A percentile compares a stretch with the other conserved stretches of the same genome.
Evolutionary conservation across 53 echinoderm and acorn worm genomes (phyloP).

Genomic region (Luidia sarsii): DNA sequence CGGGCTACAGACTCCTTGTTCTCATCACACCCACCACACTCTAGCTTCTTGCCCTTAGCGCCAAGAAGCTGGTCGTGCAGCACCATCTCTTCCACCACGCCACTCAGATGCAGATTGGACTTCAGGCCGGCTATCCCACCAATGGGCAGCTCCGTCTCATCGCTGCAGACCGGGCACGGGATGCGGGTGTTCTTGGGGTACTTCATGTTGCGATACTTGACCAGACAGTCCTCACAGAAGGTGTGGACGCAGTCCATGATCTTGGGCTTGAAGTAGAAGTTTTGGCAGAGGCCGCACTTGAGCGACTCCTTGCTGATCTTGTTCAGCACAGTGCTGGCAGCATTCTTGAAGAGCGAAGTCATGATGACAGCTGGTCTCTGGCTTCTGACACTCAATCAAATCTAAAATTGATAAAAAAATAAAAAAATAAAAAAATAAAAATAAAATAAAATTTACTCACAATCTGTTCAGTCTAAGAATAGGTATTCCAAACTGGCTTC

Average conservation of each 20-base stretch:
- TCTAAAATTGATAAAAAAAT: neutral
- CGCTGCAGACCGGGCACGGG: constrained; percentile 45
- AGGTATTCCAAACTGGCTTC: too few species aligned
- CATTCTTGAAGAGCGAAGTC: constrained; percentile 39
- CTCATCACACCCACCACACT: constrained; percentile 49
- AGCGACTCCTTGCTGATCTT: constrained; percentile 50
- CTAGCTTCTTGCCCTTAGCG: constrained; percentile 45
- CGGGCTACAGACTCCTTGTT: constrained; percentile 52
- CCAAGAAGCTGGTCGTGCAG: constrained; percentile 40
- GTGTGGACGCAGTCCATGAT: constrained; percentile 58
- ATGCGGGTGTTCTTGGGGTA: constrained; percentile 45
- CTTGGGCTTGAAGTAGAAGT: constrained; percentile 57
- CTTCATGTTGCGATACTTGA: constrained; percentile 50
- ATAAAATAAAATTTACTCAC: too few species aligned
- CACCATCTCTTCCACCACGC: constrained; percentile 47
- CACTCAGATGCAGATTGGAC: constrained; percentile 43
- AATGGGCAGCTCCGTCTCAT: constrained; percentile 43
- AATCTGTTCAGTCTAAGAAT: too few species aligned
- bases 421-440: neutral
- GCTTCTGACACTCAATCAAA: neutral
- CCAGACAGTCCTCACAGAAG: constrained; percentile 48
- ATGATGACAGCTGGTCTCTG: neutral
- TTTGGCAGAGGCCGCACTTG: constrained; percentile 45
- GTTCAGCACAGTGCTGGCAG: constrained; percentile 55
- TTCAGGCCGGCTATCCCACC: constrained; percentile 31